phyloP scores from a whole-genome alignment of 92 coral and sea anemone species.

The Heteractis magnifica region DNA sequence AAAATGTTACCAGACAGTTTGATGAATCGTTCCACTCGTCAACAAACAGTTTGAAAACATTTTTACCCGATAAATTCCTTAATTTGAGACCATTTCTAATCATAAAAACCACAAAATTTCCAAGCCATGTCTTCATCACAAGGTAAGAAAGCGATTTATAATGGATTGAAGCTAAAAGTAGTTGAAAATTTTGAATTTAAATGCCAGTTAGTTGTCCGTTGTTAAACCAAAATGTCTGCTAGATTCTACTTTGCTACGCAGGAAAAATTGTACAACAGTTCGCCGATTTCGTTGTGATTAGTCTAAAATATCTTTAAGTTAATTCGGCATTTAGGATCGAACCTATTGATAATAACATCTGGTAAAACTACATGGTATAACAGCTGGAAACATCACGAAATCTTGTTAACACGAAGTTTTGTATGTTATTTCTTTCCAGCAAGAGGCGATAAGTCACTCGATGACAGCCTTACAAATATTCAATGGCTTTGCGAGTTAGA shows the following conservation, averaged over 20 bases:
- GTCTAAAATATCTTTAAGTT: not conserved
- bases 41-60: not conserved
- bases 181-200: not conserved
- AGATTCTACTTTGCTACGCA: not conserved
- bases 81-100: not conserved
- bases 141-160: slow-evolving; percentile 13
- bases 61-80: not conserved
- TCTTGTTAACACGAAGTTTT: not conserved
- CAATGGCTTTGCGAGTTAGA: slow-evolving; percentile 96
- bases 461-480: slow-evolving; percentile 95
- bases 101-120: not conserved
- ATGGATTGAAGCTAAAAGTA: not conserved
- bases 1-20: slow-evolving; percentile 38
- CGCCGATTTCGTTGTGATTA: not conserved
- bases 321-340: not conserved
- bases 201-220: not conserved
- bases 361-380: not conserved
- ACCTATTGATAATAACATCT: not conserved
- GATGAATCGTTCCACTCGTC: slow-evolving; percentile 40
- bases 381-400: not conserved
- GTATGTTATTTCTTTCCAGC: slow-evolving; percentile 13
- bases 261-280: not conserved
- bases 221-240: not conserved
- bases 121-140: slow-evolving; percentile 10
- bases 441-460: slow-evolving; percentile 49